Percentiles rank a stretch among this genome's conserved stretches.
phyloP scores from a whole-genome alignment of 2,113 vertebrate species.

The Pelusios castaneus region DNA sequence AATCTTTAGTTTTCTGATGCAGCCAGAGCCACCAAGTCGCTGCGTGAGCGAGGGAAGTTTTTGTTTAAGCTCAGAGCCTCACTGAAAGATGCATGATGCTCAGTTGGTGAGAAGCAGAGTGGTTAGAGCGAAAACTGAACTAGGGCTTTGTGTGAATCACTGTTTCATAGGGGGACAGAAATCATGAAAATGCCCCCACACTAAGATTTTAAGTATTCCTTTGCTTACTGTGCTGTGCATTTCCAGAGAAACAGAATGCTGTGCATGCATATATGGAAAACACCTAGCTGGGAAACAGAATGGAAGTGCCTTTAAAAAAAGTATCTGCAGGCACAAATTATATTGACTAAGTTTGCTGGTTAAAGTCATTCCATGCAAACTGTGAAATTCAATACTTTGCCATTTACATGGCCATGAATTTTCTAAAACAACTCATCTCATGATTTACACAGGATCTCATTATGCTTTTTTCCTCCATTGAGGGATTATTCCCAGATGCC shows the following conservation, averaged over 20 bases:
- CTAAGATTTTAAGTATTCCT: not conserved
- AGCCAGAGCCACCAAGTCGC: not conserved
- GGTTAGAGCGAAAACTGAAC: slow-evolving; percentile 7
- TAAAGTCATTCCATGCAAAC: not conserved
- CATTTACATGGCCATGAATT: not conserved
- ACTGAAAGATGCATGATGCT: not conserved
- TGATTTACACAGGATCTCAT: not conserved
- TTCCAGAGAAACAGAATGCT: not conserved
- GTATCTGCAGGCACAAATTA: not conserved
- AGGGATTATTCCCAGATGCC: not conserved
- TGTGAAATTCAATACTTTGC: not conserved
- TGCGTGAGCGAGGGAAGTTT: slow-evolving; percentile 1
- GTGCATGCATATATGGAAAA: not conserved
- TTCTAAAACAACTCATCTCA: not conserved
- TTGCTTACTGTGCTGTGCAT: not conserved
- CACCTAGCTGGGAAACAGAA: not conserved
- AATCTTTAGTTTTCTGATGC: slow-evolving; percentile 40
- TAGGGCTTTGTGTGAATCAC: not conserved
- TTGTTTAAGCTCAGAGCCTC: not conserved
- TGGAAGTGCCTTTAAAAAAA: not conserved
- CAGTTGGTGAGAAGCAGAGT: not conserved
- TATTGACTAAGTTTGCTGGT: not conserved
- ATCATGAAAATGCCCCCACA: not conserved
- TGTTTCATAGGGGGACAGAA: not conserved
- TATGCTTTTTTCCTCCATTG: not conserved